phyloP scores from a whole-genome alignment of 2,888 invertebrate genomes.

The Deilephila elpenor region DNA sequence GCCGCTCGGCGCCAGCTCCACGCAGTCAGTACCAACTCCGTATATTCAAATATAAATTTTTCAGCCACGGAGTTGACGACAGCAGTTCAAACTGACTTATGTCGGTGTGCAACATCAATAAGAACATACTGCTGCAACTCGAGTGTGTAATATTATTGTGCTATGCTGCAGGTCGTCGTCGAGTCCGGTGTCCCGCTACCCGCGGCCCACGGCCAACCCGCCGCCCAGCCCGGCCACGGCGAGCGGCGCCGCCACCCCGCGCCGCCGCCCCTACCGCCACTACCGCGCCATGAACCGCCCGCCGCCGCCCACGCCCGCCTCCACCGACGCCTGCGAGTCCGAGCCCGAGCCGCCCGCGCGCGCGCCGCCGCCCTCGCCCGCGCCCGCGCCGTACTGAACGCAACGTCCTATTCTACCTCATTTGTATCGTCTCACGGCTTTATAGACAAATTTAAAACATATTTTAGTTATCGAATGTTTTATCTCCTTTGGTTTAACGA shows the following conservation, averaged over 20 bases:
- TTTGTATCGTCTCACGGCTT: too few relatives aligned
- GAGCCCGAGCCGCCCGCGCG: constrained; percentile 91
- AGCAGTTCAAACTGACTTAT: too few relatives aligned
- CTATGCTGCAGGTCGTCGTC: constrained; percentile 83
- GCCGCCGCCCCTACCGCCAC: constrained; percentile 90
- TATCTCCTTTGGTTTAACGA: too few relatives aligned
- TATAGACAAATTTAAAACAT: too few relatives aligned
- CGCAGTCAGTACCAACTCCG: not conserved
- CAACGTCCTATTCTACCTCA: too few relatives aligned
- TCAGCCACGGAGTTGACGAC: too few relatives aligned
- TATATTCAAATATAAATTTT: too few relatives aligned
- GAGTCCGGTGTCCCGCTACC: constrained; percentile 88
- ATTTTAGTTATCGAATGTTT: too few relatives aligned
- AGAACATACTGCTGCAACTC: too few relatives aligned
- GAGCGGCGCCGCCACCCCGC: constrained; percentile 74
- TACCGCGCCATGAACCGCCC: constrained; percentile 93
- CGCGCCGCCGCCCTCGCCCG: constrained; percentile 95
- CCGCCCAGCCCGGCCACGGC: constrained; percentile 95
- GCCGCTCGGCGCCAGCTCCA: constrained; percentile 46
- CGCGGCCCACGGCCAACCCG: constrained; percentile 94
- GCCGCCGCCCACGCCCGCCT: constrained; percentile 97
- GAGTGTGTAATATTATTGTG: not conserved
- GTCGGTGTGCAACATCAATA: too few relatives aligned
- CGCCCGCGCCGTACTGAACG: constrained; percentile 69
- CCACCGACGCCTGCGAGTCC: constrained; percentile 96